Evolutionary conservation across 2,113 vertebrate genomes (phyloP).

Genomic region (Brachyhypopomus gauderio): DNA sequence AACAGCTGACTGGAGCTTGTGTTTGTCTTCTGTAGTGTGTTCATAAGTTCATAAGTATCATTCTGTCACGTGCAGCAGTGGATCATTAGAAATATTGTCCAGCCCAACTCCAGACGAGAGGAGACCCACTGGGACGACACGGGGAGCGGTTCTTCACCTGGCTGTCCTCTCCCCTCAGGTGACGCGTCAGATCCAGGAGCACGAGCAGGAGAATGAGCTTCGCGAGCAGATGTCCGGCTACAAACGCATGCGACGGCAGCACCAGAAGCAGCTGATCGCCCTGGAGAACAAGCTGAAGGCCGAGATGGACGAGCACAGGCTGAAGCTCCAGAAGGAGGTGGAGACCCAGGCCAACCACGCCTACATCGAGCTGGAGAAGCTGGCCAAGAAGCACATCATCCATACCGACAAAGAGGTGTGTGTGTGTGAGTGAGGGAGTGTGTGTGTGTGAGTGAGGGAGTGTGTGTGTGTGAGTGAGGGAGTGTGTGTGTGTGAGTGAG

Average conservation of each 20-base stretch:
- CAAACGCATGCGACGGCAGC: conserved; percentile 99
- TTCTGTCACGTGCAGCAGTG: no score
- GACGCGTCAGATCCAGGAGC: conserved; percentile 99
- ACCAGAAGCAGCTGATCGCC: conserved; percentile 99
- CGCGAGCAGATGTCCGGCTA: conserved; percentile 99
- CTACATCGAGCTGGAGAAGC: conserved; percentile 99
- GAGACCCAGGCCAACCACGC: conserved; percentile 99
- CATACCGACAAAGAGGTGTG: conserved; percentile 96
- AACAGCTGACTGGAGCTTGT: no score
- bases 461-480: no score
- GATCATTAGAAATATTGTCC: no score
- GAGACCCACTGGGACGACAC: no score
- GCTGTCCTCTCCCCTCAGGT: conserved; percentile 72
- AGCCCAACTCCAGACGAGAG: no score
- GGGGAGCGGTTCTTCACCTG: no score
- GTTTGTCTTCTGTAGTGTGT: no score
- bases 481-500: no score
- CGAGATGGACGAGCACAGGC: conserved; percentile 99
- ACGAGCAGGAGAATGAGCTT: conserved; percentile 99
- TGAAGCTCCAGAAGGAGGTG: conserved; percentile 98
- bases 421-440: no score
- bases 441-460: no score
- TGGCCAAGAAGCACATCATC: conserved; percentile 94
- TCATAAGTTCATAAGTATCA: no score
- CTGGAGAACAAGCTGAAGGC: conserved; percentile 99